These are phyloP conservation scores for Lepidurus arcticus DNA, from an alignment of 1,140 invertebrate species.

Conservation along the genomic window DNA sequence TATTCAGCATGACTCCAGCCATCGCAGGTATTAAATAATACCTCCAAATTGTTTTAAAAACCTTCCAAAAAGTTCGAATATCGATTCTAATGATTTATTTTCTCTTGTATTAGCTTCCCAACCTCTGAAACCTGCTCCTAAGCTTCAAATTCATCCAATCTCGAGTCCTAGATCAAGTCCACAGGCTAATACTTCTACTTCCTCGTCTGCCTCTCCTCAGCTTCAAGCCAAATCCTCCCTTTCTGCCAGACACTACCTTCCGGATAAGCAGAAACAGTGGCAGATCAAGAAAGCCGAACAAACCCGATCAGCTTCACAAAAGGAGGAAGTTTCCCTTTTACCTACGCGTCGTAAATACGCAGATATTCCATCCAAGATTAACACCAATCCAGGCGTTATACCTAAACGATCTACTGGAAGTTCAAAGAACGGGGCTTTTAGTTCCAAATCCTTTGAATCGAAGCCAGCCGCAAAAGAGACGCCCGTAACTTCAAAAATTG, in stretches of 20 bases:
- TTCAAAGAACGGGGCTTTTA: not conserved
- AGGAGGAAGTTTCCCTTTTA: not conserved
- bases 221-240: not conserved
- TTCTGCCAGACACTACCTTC: not conserved
- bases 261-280: conserved; percentile 11
- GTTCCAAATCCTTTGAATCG: not conserved
- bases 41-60: too few relatives aligned
- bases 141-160: not conserved
- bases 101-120: not conserved
- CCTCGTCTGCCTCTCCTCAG: not conserved
- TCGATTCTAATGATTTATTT: too few relatives aligned
- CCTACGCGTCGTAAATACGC: not conserved
- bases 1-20: not conserved
- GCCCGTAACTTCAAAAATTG: not conserved
- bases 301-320: not conserved
- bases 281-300: not conserved
- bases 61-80: too few relatives aligned
- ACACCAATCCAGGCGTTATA: not conserved
- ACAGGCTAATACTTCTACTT: not conserved
- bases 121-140: not conserved
- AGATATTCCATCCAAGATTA: not conserved
- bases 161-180: not conserved
- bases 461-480: not conserved
- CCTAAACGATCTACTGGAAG: not conserved
- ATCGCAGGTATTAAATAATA: not conserved